These are phyloP conservation scores for Tolypeutes matacus DNA, from an alignment of 2,797 vertebrate genomes.

Conservation along the genomic window DNA sequence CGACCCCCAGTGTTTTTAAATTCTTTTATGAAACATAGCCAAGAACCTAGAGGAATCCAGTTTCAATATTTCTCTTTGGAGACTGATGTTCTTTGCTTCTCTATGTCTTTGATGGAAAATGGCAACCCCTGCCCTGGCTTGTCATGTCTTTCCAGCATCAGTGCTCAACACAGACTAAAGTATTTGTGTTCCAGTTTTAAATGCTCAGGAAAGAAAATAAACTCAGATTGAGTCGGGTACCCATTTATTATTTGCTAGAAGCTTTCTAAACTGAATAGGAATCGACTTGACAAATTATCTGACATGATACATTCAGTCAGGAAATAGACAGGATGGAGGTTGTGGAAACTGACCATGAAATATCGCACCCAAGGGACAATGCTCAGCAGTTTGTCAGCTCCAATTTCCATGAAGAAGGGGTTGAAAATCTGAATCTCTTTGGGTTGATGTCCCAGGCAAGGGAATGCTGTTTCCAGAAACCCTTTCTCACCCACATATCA, in stretches of 20 bases:
- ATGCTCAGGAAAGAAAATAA: conserved; percentile 26
- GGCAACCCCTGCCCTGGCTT: not conserved
- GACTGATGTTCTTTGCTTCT: not conserved
- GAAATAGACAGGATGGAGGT: not conserved
- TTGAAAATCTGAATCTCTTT: conserved; percentile 92
- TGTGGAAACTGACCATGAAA: not conserved
- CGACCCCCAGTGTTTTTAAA: too few species aligned
- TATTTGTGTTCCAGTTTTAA: conserved; percentile 48
- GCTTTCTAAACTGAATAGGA: not conserved
- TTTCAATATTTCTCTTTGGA: not conserved
- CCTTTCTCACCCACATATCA: conserved; percentile 92
- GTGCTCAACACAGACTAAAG: not conserved
- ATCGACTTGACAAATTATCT: not conserved
- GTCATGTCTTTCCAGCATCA: not conserved
- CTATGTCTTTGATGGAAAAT: conserved; percentile 2
- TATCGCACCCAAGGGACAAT: not conserved
- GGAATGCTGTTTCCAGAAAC: conserved; percentile 95
- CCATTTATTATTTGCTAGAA: conserved; percentile 9
- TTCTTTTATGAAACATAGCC: too few species aligned
- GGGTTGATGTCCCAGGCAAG: conserved; percentile 91
- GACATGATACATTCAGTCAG: not conserved
- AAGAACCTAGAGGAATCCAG: too few species aligned
- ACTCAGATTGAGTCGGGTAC: not conserved
- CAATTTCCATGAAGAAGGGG: conserved; percentile 92
- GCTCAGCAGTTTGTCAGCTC: conserved; percentile 91